These are phyloP conservation scores for Mimumesa dahlbomi DNA, from an alignment of 2,888 invertebrate genomes.

Conservation along the genomic window DNA sequence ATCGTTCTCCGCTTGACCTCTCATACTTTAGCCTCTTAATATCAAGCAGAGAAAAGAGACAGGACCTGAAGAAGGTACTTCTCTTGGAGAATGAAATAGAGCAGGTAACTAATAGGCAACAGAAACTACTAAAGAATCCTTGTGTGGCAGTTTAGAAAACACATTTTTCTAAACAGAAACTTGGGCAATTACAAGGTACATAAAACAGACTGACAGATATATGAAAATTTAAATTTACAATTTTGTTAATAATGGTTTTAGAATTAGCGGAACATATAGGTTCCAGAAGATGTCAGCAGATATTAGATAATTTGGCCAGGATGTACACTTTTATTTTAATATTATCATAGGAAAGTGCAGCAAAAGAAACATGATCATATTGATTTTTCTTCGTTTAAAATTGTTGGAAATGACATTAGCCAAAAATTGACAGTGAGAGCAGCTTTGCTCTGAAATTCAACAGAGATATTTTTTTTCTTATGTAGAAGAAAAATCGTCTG, in stretches of 20 bases:
- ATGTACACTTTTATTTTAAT: slow-evolving; percentile 3
- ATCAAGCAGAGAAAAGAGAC: slow-evolving; percentile 23
- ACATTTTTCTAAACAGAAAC: slow-evolving; percentile 33
- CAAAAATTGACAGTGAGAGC: slow-evolving; percentile 23
- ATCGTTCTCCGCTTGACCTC: slow-evolving; percentile 74
- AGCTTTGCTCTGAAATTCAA: slow-evolving; percentile 30
- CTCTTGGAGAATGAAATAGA: no score
- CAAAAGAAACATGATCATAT: slow-evolving; percentile 7
- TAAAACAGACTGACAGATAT: slow-evolving; percentile 11
- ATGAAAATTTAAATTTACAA: not conserved
- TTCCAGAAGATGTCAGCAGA: not conserved
- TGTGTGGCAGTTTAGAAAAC: slow-evolving; percentile 18
- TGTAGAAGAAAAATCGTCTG: slow-evolving; percentile 9
- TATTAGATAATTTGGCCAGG: not conserved
- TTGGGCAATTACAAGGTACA: not conserved
- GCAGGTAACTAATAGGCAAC: slow-evolving; percentile 4
- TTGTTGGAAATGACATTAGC: slow-evolving; percentile 39
- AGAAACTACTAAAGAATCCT: slow-evolving; percentile 23
- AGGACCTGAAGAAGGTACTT: slow-evolving; percentile 33
- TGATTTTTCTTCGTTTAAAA: slow-evolving; percentile 15
- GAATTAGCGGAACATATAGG: not conserved
- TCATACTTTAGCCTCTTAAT: slow-evolving; percentile 79
- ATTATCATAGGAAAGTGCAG: slow-evolving; percentile 5
- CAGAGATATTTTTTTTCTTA: slow-evolving; percentile 41
- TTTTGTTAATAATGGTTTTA: slow-evolving; percentile 1